Evolutionary conservation across 2,888 invertebrate genomes (phyloP).

Genomic region (Galerucella pusilla): DNA sequence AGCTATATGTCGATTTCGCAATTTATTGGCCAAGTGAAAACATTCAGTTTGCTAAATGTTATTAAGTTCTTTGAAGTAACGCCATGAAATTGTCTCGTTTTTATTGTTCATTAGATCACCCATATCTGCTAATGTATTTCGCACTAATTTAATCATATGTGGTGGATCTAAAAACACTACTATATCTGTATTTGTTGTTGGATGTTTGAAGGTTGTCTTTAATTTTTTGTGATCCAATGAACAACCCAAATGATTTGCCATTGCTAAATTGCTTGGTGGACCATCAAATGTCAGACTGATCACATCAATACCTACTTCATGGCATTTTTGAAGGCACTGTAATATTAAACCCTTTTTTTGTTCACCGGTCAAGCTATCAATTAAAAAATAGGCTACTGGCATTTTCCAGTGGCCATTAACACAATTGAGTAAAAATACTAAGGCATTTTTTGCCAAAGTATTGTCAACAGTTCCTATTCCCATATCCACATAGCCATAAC

Average conservation of each 20-base stretch:
- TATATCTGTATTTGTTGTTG: slow-evolving; percentile 8
- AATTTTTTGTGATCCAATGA: slow-evolving; percentile 7
- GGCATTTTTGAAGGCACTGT: slow-evolving; percentile 17
- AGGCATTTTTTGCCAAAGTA: not conserved
- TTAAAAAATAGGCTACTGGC: not conserved
- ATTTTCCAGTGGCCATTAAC: slow-evolving; percentile 1
- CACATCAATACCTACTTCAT: slow-evolving; percentile 15
- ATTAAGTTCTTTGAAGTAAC: slow-evolving; percentile 2
- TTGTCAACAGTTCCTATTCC: no score
- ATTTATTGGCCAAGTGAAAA: no score
- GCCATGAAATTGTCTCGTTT: slow-evolving; percentile 1
- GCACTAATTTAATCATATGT: not conserved
- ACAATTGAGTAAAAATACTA: not conserved
- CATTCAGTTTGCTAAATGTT: not conserved
- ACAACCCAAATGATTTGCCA: slow-evolving; percentile 28
- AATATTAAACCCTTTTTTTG: not conserved
- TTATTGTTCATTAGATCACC: slow-evolving; percentile 1
- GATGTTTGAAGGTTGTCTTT: slow-evolving; percentile 25
- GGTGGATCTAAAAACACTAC: not conserved
- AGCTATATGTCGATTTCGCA: no score
- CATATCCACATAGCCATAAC: no score
- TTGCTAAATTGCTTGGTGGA: slow-evolving; percentile 13
- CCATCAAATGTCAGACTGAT: slow-evolving; percentile 27
- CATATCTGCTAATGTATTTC: not conserved
- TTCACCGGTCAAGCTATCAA: not conserved